Base-by-base conservation (phyloP, 1,140 invertebrate species). In the Apis florea region DNA sequence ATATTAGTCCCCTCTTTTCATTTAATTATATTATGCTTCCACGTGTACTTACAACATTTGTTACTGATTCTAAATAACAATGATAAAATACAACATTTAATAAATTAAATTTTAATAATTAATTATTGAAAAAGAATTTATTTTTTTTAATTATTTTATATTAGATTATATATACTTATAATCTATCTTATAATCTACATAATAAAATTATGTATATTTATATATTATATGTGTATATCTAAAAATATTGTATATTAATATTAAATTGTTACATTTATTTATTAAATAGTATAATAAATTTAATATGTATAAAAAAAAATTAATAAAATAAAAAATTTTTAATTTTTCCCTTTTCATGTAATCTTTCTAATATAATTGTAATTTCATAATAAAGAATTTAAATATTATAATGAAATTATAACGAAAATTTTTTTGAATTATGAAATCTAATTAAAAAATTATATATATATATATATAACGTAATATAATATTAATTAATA, bases 11-110 rank as follows among this genome's bases (percentile, higher is more conserved):
- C 24, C 67, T 17, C 67, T 79, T 31, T 31, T n/a, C 24, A 3
- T 11, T 40, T 47, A 15, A 54, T 19, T 2, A 47, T 1, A 53
- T 79, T 73, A 73, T 74, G 2, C 11, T 54, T 73, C 78, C 78
- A 80, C 70, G 78, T 80, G 78, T 64, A 15, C 49, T 47, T 49
- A 73, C 15, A 56, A 11, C 19, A 73, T 40, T 80, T 49, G 70
- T 21, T 79, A 53, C 21, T 15, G 8, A 59, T 19, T 31, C 6
- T 26, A 56, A 63, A 54, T 26, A 10, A 53, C 3, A 15, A 31
- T 21, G 21, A 49, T 49, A 54, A 10, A 19, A 26, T 24, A 13
- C 10, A 40, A 40, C 1, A 5, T 61, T 24, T 21, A 24, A 10
- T 40, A 59, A 59, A 47, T 10, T 5, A 31, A 17, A 70, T 13